Evolutionary conservation across 1,140 invertebrate species (phyloP), one percentile per base, ranked within the genome.

Genomic region (Drosophila kohkoa): DNA sequence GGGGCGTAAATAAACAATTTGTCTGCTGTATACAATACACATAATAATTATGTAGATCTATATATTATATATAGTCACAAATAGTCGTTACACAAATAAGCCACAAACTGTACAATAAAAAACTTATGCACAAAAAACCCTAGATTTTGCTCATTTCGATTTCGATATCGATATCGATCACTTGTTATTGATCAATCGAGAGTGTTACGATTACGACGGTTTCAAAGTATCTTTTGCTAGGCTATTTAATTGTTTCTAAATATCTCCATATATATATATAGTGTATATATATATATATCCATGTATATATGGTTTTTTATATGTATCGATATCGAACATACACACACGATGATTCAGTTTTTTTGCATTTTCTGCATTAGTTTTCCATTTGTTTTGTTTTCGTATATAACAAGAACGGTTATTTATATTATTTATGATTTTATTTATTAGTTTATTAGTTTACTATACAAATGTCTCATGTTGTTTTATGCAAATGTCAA

Each of bases 31-130:
- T 65, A 72, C 30, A 38, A 62, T 63, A 72, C 20, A 52, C 57
- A 30, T 71, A 66, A 38, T 38, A 38, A 38, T 38, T 51, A 72
- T 66, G 28, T 59, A 28, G 54, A 59, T 60, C 20, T 71, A 74
- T 85, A 67, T 46, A 70, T 25, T 20, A 62, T 68, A 80, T 77
- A 82, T 79, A 67, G 70, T 82, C 60, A 70, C 49, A 82, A 68
- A 78, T 78, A 82, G 75, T 87, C 77, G 58, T 82, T 88, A 87
- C 83, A 87, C 83, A 87, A 87, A 87, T 87, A 87, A 87, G 82
- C 82, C 82, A 87, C 82, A 88, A 87, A 79, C 77, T 79, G 77
- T 79, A 79, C 77, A 79, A 78, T 65, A 77, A 86, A 75, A 38
- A 57, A 82, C 79, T 79, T 86, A 87, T 87, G 70, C 79, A 76